phyloP scores from a whole-genome alignment of 2,888 invertebrate genomes.

The Ptilodon capucinus region DNA sequence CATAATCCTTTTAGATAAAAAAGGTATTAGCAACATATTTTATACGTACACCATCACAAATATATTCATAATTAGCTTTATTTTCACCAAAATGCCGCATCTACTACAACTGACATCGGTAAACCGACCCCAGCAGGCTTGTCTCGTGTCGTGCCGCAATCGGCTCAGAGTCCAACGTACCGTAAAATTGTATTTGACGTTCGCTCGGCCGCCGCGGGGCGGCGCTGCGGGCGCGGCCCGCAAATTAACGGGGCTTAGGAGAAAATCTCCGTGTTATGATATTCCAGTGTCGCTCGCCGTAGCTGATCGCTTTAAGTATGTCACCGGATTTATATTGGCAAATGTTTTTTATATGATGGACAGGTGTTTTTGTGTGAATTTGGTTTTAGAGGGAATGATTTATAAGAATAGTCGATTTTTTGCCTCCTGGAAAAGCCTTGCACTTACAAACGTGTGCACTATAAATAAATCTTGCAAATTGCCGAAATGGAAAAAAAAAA shows the following conservation, averaged over 20 bases:
- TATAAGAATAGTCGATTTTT: background rate
- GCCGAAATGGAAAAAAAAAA: too few relatives aligned
- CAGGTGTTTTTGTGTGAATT: background rate
- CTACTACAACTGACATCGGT: constrained; percentile 9
- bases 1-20: too few relatives aligned
- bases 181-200: constrained; percentile 82
- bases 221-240: constrained; percentile 17
- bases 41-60: too few relatives aligned
- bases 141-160: constrained; percentile 74
- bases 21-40: too few relatives aligned
- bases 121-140: constrained; percentile 57
- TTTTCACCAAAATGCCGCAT: constrained; percentile 42
- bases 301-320: constrained; percentile 69
- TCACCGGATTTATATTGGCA: constrained; percentile 41
- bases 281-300: constrained; percentile 40
- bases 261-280: constrained; percentile 78
- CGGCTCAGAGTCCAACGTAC: constrained; percentile 76
- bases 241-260: constrained; percentile 75
- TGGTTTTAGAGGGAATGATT: background rate
- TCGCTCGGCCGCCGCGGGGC: constrained; percentile 54
- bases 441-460: too few relatives aligned
- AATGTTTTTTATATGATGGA: constrained; percentile 20
- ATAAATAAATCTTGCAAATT: too few relatives aligned
- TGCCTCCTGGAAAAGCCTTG: too few relatives aligned
- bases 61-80: too few relatives aligned